phyloP scores from a whole-genome alignment of 2,888 invertebrate species.

The Eubasilissa splendida region DNA sequence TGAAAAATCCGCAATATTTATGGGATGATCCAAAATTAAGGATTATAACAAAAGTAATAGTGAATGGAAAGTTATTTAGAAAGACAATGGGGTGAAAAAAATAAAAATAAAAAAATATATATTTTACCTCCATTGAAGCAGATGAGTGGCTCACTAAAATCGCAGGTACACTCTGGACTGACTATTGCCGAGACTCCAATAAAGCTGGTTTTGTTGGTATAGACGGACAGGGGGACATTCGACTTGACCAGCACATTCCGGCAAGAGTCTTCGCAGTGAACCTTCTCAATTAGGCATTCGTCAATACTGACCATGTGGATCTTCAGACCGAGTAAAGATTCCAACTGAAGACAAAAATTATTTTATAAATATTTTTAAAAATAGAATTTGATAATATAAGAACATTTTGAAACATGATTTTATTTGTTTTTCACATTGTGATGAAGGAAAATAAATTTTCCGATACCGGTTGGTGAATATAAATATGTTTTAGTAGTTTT shows the following conservation, averaged over 20 bases:
- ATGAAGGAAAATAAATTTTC: too few species aligned
- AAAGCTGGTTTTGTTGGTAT: conserved; percentile 94
- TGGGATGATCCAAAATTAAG: too few species aligned
- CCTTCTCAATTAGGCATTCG: conserved; percentile 86
- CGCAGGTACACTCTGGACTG: conserved; percentile 84
- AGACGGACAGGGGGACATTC: conserved; percentile 85
- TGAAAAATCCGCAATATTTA: too few species aligned
- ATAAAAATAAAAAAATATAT: too few species aligned
- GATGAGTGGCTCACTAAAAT: conserved; percentile 69
- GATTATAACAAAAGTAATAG: too few species aligned
- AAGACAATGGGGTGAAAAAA: too few species aligned
- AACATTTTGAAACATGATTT: too few species aligned
- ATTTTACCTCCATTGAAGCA: conserved; percentile 85
- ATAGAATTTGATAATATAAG: too few species aligned
- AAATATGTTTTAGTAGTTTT: too few species aligned
- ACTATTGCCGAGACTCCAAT: conserved; percentile 92
- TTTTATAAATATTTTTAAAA: not conserved
- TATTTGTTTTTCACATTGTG: too few species aligned
- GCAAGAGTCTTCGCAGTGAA: conserved; percentile 84
- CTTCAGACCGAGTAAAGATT: conserved; percentile 79
- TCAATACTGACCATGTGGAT: conserved; percentile 93
- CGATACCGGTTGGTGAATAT: too few species aligned
- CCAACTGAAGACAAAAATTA: conserved; percentile 70
- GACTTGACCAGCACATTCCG: conserved; percentile 83
- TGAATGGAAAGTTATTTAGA: too few species aligned